Percentiles rank a stretch among this genome's conserved stretches.
phyloP scores from a whole-genome alignment of 1,140 invertebrate genomes.

The Cyclargus thomasi region DNA sequence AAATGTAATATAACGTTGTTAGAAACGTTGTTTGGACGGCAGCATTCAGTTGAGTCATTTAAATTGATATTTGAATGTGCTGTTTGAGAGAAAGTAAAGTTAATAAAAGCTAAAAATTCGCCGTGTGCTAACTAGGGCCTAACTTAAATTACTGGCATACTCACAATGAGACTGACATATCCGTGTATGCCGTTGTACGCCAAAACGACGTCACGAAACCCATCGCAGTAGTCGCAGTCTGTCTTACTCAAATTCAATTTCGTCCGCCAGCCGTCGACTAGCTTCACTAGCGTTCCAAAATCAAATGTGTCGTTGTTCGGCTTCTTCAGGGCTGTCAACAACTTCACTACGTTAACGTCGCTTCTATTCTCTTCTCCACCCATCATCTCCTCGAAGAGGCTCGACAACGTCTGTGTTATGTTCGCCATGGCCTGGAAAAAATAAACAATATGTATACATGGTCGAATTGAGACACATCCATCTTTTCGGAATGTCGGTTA shows the following conservation, averaged over 20 bases:
- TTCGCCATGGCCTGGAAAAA: constrained; percentile 33
- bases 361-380: constrained; percentile 43
- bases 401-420: constrained; percentile 57
- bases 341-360: constrained; percentile 45
- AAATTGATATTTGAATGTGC: too few species aligned
- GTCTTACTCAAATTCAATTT: constrained; percentile 52
- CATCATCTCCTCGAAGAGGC: constrained; percentile 61
- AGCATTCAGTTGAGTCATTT: too few species aligned
- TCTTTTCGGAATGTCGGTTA: too few species aligned
- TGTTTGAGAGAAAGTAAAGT: too few species aligned
- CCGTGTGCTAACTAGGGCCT: too few species aligned
- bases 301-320: constrained; percentile 48
- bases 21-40: too few species aligned
- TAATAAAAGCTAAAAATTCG: too few species aligned
- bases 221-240: constrained; percentile 65
- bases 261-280: constrained; percentile 55
- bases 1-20: too few species aligned
- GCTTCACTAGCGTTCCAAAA: constrained; percentile 54
- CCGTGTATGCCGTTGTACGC: constrained; percentile 70
- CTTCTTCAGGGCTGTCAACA: constrained; percentile 46
- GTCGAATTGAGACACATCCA: too few species aligned
- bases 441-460: neutral
- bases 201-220: constrained; percentile 56
- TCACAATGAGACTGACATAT: constrained; percentile 68
- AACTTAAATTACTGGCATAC: constrained; percentile 25